phyloP scores from a whole-genome alignment of 2,888 invertebrate species.

The Heteropelma amictum region DNA sequence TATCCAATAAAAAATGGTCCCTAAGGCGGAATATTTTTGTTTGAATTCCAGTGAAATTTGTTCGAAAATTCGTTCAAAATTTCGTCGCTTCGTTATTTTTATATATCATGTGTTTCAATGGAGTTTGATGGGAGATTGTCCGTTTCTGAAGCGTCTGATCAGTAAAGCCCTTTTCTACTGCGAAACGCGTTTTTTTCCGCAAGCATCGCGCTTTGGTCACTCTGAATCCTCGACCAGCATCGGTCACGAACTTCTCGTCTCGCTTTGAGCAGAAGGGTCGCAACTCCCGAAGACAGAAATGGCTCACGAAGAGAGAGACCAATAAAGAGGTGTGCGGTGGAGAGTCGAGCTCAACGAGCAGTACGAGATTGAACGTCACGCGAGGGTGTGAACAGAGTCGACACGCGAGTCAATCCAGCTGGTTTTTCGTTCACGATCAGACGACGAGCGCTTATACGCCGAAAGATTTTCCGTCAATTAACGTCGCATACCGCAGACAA shows the following conservation, averaged over 20 bases:
- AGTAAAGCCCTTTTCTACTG: background rate
- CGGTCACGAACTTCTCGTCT: constrained; percentile 60
- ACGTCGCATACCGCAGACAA: constrained; percentile 43
- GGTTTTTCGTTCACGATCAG: constrained; percentile 49
- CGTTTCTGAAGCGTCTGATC: no score
- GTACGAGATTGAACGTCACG: constrained; percentile 66
- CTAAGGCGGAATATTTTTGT: no score
- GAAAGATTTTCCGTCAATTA: constrained; percentile 38
- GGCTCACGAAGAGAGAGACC: constrained; percentile 20
- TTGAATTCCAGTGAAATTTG: no score
- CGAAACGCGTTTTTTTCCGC: background rate
- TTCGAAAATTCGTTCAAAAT: no score
- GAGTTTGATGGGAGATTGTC: no score
- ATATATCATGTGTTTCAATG: no score
- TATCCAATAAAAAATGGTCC: no score
- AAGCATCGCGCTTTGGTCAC: constrained; percentile 14
- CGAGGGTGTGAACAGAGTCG: constrained; percentile 64
- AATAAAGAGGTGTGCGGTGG: constrained; percentile 62
- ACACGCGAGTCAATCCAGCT: constrained; percentile 60
- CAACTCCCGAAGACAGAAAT: no score
- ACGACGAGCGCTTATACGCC: constrained; percentile 41
- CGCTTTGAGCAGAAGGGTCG: no score
- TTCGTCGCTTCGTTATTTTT: no score
- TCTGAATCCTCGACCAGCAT: constrained; percentile 30
- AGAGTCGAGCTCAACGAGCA: constrained; percentile 48